These are phyloP conservation scores for Ceratosolen solmsi DNA, from an alignment of 1,140 invertebrate species.

Conservation along the genomic window DNA sequence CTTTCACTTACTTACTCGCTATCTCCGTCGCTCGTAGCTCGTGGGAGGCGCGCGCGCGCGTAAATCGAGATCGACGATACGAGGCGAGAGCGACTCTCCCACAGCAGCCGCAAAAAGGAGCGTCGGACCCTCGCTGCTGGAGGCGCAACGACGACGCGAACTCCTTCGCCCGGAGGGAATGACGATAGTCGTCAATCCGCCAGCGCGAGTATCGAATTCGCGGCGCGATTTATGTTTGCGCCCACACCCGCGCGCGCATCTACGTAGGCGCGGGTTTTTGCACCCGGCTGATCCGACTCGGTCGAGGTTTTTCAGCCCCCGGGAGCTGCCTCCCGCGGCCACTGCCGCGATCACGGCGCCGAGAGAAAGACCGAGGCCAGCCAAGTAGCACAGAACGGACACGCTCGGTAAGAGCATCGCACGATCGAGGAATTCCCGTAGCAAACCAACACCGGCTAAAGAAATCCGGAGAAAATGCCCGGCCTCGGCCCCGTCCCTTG, in stretches of 20 bases:
- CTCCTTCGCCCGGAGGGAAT: background rate
- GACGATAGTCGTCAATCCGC: constrained; percentile 27
- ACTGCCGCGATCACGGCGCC: background rate
- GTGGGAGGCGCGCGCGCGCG: constrained; percentile 18
- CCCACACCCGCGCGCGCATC: background rate
- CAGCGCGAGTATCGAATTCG: constrained; percentile 27
- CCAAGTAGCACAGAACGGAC: constrained; percentile 49
- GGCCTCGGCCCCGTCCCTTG: background rate
- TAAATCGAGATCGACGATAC: constrained; percentile 26
- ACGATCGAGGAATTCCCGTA: constrained; percentile 28
- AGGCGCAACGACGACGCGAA: background rate
- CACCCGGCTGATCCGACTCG: background rate
- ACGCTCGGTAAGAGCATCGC: constrained; percentile 43
- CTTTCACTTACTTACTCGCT: background rate
- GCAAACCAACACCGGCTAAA: background rate
- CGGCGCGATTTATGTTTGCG: background rate
- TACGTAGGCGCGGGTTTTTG: background rate
- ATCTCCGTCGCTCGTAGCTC: background rate
- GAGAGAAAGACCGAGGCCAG: background rate
- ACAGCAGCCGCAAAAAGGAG: constrained; percentile 16
- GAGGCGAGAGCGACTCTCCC: background rate
- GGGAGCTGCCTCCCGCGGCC: background rate
- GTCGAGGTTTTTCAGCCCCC: background rate
- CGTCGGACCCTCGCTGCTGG: background rate
- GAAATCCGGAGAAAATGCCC: background rate